phyloP scores from a whole-genome alignment of 30 jellyfish, hydroid and myxozoan genomes.

The Aurelia aurita region DNA sequence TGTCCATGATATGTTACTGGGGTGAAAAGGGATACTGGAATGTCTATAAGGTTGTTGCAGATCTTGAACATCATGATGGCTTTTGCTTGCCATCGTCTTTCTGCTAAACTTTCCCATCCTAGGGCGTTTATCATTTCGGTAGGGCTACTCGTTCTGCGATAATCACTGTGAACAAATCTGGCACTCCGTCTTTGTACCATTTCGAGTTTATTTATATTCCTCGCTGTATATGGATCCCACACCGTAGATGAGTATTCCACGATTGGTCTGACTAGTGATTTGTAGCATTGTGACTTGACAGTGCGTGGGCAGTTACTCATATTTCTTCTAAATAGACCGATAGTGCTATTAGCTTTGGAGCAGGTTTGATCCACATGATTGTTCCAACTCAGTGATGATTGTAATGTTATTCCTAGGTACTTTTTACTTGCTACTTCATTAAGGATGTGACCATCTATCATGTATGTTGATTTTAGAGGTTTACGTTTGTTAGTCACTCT shows the following conservation, averaged over 20 bases:
- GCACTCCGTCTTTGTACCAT: conserved; percentile 37
- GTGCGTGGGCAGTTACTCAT: conserved; percentile 31
- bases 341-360: conserved; percentile 45
- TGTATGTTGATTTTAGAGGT: not conserved
- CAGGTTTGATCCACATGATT: conserved; percentile 9
- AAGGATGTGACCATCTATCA: not conserved
- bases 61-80: not conserved
- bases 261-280: conserved; percentile 52
- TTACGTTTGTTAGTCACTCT: conserved; percentile 20
- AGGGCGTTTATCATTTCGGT: conserved; percentile 46
- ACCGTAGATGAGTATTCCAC: conserved; percentile 30
- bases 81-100: conserved; percentile 31
- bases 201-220: conserved; percentile 34
- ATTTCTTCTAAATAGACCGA: conserved; percentile 41
- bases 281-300: conserved; percentile 16
- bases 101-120: conserved; percentile 60
- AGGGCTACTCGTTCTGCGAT: conserved; percentile 50
- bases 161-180: conserved; percentile 38
- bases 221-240: conserved; percentile 34
- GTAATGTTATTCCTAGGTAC: conserved; percentile 34
- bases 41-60: too few relatives aligned
- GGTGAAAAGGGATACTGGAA: too few relatives aligned
- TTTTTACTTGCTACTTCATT: conserved; percentile 4
- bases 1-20: too few relatives aligned
- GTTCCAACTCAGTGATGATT: conserved; percentile 14